Evolutionary conservation across 2,888 invertebrate genomes (phyloP).

Genomic region (Apeira syringaria): DNA sequence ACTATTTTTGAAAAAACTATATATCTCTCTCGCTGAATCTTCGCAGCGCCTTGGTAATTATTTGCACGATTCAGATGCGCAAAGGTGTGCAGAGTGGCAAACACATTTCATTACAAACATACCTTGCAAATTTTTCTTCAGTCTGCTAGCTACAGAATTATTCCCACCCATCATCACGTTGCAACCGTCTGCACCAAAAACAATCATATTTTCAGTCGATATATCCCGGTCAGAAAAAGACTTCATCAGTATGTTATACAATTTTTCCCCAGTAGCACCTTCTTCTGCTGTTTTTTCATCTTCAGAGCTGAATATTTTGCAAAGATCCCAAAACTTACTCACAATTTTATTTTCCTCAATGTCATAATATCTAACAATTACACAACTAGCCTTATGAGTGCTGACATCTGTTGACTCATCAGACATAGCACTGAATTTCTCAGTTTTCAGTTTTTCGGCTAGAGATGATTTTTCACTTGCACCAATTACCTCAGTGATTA

Average conservation of each 20-base stretch:
- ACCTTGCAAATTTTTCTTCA: background rate
- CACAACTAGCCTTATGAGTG: constrained; percentile 3
- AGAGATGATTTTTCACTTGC: constrained; percentile 4
- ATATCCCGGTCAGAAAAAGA: background rate
- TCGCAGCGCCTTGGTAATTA: constrained; percentile 6
- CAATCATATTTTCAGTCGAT: constrained; percentile 6
- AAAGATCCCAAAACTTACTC: constrained; percentile 1
- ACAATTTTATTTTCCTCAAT: background rate
- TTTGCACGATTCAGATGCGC: constrained; percentile 9
- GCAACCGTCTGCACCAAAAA: constrained; percentile 7
- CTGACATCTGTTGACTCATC: constrained; percentile 9
- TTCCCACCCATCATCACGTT: constrained; percentile 7
- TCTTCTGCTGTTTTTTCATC: constrained; percentile 5
- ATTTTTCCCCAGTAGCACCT: background rate
- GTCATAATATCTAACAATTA: constrained; percentile 2
- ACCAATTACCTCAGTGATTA: constrained; percentile 1
- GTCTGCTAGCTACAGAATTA: constrained; percentile 9
- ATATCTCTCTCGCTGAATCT: constrained; percentile 6
- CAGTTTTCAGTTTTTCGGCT: background rate
- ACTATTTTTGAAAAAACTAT: constrained; percentile 7
- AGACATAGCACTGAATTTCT: constrained; percentile 6
- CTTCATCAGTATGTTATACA: background rate
- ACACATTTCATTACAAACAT: constrained; percentile 6
- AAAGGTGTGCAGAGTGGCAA: constrained; percentile 4
- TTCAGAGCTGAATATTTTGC: background rate